phyloP scores from a whole-genome alignment of 92 coral and sea anemone species.

The Palythoa heliodiscus region DNA sequence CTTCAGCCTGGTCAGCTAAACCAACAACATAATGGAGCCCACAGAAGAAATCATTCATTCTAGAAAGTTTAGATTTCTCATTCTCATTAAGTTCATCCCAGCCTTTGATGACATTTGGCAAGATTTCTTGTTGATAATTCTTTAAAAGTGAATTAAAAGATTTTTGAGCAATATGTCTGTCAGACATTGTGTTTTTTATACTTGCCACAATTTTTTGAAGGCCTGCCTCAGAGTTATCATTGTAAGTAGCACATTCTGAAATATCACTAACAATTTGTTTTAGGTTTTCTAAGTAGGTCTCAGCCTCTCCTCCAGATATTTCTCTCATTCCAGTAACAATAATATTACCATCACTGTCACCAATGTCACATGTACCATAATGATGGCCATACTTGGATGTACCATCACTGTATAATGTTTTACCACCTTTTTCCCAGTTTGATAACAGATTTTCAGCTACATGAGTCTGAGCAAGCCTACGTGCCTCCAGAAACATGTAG shows the following conservation, averaged over 20 bases:
- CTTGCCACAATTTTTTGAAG: slow-evolving; percentile 7
- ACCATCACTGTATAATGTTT: too few species aligned
- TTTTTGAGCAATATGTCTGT: slow-evolving; percentile 27
- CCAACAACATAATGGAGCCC: slow-evolving; percentile 39
- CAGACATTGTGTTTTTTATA: slow-evolving; percentile 37
- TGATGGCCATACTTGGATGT: too few species aligned
- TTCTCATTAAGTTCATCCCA: slow-evolving; percentile 24
- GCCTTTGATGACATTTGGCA: slow-evolving; percentile 28
- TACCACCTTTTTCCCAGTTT: too few species aligned
- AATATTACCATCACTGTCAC: slow-evolving; percentile 1
- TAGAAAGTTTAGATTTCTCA: slow-evolving; percentile 4
- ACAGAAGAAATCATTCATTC: slow-evolving; percentile 29
- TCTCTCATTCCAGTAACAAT: slow-evolving; percentile 37
- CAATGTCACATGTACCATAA: too few species aligned
- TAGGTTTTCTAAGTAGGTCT: slow-evolving; percentile 3
- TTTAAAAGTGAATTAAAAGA: slow-evolving; percentile 30
- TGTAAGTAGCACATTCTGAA: neutral
- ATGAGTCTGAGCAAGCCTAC: too few species aligned
- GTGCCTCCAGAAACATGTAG: too few species aligned
- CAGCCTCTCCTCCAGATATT: slow-evolving; percentile 36
- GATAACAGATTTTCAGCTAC: too few species aligned
- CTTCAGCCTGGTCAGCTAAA: slow-evolving; percentile 38
- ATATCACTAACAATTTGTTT: slow-evolving; percentile 30
- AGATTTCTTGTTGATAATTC: slow-evolving; percentile 14
- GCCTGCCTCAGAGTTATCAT: slow-evolving; percentile 19